Conservation (phyloP, 1,140 invertebrate genomes). For the Scylla paramamosain region DNA sequence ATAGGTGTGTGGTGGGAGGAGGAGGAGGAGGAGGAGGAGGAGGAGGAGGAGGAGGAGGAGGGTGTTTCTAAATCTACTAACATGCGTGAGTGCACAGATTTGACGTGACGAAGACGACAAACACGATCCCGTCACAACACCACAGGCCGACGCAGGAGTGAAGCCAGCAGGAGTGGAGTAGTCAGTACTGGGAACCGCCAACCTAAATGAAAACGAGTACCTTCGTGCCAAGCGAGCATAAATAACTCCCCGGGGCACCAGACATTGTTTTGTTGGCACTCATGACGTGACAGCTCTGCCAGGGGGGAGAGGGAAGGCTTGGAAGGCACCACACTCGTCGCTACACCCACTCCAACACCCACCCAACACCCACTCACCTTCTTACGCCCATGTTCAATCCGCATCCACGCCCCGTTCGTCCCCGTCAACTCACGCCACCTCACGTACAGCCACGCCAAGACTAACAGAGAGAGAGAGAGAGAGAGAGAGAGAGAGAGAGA, state of each 20-base stretch:
- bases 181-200: too few species aligned
- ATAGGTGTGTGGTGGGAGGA: background rate
- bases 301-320: background rate
- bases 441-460: too few species aligned
- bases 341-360: background rate
- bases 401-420: background rate
- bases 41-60: too few species aligned
- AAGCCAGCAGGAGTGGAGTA: too few species aligned
- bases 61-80: too few species aligned
- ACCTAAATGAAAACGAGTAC: too few species aligned
- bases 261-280: background rate
- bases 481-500: too few species aligned
- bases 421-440: background rate
- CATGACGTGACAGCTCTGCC: too few species aligned
- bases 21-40: too few species aligned
- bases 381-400: background rate
- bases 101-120: background rate
- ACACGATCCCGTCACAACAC: background rate
- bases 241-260: background rate
- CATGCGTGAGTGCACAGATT: too few species aligned
- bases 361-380: background rate
- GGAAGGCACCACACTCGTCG: background rate
- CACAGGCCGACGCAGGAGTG: background rate
- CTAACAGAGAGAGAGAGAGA: too few species aligned
- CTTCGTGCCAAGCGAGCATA: background rate